Evolutionary conservation across 2,797 vertebrate species (phyloP).

Genomic region (Pseudotriccus pelzelni): DNA sequence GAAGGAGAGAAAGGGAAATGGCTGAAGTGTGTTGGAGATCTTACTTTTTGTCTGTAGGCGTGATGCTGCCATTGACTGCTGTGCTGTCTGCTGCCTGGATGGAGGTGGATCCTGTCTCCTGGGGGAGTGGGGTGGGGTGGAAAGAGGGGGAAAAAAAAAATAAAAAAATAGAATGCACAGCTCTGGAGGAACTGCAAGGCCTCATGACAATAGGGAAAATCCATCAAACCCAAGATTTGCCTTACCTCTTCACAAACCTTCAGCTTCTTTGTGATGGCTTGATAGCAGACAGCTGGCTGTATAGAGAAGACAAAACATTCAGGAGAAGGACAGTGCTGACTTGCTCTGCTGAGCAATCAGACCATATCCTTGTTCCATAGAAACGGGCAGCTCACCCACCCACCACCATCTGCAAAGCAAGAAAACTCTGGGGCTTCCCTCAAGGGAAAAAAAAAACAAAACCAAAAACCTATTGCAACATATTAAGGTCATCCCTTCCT

Average conservation of each 20-base stretch:
- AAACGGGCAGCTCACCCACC: neutral
- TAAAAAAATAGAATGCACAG: neutral
- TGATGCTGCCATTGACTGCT: slow-evolving; percentile 96
- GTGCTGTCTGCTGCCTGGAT: slow-evolving; percentile 99
- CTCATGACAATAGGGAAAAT: neutral
- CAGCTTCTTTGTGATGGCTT: slow-evolving; percentile 95
- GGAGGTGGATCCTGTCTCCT: slow-evolving; percentile 95
- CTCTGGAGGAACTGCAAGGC: neutral
- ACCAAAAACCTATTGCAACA: neutral
- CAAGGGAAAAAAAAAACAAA: neutral
- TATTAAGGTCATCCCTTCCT: neutral
- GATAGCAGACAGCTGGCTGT: slow-evolving; percentile 83
- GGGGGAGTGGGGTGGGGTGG: neutral
- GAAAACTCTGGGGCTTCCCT: neutral
- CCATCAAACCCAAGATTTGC: neutral
- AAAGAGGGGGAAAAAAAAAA: neutral
- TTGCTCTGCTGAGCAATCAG: neutral
- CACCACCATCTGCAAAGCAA: neutral
- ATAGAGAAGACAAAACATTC: slow-evolving; percentile 22
- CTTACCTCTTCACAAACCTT: slow-evolving; percentile 96
- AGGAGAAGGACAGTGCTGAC: neutral
- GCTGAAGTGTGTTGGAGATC: neutral
- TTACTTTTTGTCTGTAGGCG: slow-evolving; percentile 98
- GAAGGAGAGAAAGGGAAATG: slow-evolving; percentile 5
- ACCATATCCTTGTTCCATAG: neutral